A percentile compares a stretch with the other conserved stretches of the same genome.
Evolutionary conservation across 1,140 invertebrate genomes (phyloP).

Genomic region (Euura saliciscinereae): DNA sequence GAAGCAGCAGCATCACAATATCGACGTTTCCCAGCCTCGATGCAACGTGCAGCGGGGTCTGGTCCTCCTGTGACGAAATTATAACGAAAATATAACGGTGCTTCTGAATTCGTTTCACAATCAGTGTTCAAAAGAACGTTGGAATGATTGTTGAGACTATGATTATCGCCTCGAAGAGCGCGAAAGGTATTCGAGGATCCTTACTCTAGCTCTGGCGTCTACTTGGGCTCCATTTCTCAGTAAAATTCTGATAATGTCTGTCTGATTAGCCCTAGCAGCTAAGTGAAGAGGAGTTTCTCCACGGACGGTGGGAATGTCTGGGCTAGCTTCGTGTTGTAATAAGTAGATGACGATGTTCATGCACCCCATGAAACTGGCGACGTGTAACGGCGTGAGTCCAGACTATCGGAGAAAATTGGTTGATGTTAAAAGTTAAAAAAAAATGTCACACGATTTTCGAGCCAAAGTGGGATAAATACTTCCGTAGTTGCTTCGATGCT

Average conservation of each 20-base stretch:
- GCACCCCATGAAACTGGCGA: constrained; percentile 98
- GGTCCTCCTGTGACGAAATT: constrained; percentile 72
- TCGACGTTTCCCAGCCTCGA: constrained; percentile 91
- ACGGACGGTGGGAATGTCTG: constrained; percentile 92
- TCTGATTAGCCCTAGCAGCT: constrained; percentile 95
- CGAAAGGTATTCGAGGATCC: constrained; percentile 15
- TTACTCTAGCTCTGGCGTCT: constrained; percentile 88
- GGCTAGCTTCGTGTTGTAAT: constrained; percentile 91
- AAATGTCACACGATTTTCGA: background rate
- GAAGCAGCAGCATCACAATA: constrained; percentile 88
- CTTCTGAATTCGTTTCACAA: too few species aligned
- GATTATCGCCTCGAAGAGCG: constrained; percentile 11
- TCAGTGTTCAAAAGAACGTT: background rate
- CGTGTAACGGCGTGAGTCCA: constrained; percentile 95
- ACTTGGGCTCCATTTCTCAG: constrained; percentile 94
- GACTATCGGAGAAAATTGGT: constrained; percentile 61
- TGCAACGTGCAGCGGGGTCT: constrained; percentile 94
- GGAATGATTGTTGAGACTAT: background rate
- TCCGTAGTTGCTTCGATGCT: constrained; percentile 87
- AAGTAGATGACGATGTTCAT: constrained; percentile 99
- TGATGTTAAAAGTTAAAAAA: constrained; percentile 12
- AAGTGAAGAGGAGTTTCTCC: constrained; percentile 98
- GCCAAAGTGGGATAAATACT: constrained; percentile 50
- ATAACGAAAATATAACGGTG: background rate
- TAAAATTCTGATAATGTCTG: constrained; percentile 94